Conservation (phyloP, 2,888 invertebrate species). For the Drosophila subquinaria region DNA sequence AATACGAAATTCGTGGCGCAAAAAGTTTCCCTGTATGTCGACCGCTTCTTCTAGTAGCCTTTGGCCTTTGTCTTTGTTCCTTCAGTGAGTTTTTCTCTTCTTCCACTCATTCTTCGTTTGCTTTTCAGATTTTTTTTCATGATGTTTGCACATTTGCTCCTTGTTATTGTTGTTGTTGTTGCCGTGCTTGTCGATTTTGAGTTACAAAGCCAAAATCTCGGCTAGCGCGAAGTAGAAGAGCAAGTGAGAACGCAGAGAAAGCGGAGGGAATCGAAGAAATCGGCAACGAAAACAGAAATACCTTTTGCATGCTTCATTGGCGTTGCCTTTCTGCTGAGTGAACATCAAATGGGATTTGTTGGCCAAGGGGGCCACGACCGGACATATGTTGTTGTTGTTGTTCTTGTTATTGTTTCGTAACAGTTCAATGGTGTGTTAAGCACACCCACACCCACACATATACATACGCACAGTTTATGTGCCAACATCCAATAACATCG, state of each 20-base stretch:
- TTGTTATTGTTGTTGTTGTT: slow-evolving; percentile 40
- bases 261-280: slow-evolving; percentile 11
- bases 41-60: slow-evolving; percentile 42
- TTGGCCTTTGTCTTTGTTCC: slow-evolving; percentile 51
- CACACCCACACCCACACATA: slow-evolving; percentile 48
- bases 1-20: slow-evolving; percentile 26
- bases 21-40: slow-evolving; percentile 24
- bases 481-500: slow-evolving; percentile 64
- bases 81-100: slow-evolving; percentile 3
- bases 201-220: slow-evolving; percentile 79
- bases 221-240: slow-evolving; percentile 38
- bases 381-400: slow-evolving; percentile 58
- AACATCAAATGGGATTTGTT: slow-evolving; percentile 81
- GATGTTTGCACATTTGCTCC: slow-evolving; percentile 78
- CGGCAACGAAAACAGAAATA: slow-evolving; percentile 72
- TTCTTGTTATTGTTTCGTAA: slow-evolving; percentile 65
- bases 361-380: slow-evolving; percentile 53
- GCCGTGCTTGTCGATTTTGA: slow-evolving; percentile 68
- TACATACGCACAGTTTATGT: slow-evolving; percentile 51
- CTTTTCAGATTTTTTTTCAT: slow-evolving; percentile 52
- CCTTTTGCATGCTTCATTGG: slow-evolving; percentile 82
- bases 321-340: slow-evolving; percentile 79
- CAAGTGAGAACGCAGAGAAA: too few species aligned
- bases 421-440: slow-evolving; percentile 79
- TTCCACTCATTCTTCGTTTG: slow-evolving; percentile 1